A percentile compares a stretch with the other conserved stretches of the same genome.
Conservation (phyloP, 1,140 invertebrate genomes). For the Drosophila ficusphila region DNA sequence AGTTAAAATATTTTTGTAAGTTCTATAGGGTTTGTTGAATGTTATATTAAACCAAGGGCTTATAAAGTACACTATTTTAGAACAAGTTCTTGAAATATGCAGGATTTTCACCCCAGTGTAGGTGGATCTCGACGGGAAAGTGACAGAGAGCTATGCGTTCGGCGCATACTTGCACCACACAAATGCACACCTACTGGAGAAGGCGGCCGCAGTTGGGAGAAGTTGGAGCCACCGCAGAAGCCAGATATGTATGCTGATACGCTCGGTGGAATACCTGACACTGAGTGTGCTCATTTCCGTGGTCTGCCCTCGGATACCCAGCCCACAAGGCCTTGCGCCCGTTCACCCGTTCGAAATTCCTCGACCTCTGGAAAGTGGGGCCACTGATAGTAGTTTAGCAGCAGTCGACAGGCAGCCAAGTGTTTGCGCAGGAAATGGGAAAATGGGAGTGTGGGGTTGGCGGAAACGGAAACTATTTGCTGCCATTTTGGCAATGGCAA, state of each 20-base stretch:
- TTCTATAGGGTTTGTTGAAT: too few species aligned
- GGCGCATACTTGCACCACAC: slow-evolving; percentile 44
- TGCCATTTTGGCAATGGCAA: slow-evolving; percentile 63
- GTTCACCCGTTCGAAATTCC: slow-evolving; percentile 50
- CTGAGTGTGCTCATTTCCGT: slow-evolving; percentile 79
- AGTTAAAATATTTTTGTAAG: too few species aligned
- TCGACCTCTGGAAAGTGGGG: slow-evolving; percentile 30
- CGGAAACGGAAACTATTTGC: slow-evolving; percentile 78
- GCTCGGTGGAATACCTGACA: slow-evolving; percentile 57
- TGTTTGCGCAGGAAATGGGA: slow-evolving; percentile 27
- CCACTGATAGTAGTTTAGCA: slow-evolving; percentile 19
- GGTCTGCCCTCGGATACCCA: slow-evolving; percentile 25
- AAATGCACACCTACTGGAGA: slow-evolving; percentile 5
- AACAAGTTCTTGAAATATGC: too few species aligned
- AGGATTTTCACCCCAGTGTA: slow-evolving; percentile 12
- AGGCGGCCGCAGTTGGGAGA: slow-evolving; percentile 8
- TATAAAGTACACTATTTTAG: too few species aligned
- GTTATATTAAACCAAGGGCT: too few species aligned
- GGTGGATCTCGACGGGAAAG: slow-evolving; percentile 24
- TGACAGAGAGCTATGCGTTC: slow-evolving; percentile 55
- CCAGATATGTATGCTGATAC: slow-evolving; percentile 58
- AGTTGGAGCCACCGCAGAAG: slow-evolving; percentile 55
- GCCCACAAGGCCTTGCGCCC: neutral
- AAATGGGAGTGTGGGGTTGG: neutral
- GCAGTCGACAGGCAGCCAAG: slow-evolving; percentile 13